Percentiles rank a stretch among this genome's conserved stretches.
Conservation (phyloP, 2,113 vertebrate genomes). For the Ivindomyrus marchei region DNA sequence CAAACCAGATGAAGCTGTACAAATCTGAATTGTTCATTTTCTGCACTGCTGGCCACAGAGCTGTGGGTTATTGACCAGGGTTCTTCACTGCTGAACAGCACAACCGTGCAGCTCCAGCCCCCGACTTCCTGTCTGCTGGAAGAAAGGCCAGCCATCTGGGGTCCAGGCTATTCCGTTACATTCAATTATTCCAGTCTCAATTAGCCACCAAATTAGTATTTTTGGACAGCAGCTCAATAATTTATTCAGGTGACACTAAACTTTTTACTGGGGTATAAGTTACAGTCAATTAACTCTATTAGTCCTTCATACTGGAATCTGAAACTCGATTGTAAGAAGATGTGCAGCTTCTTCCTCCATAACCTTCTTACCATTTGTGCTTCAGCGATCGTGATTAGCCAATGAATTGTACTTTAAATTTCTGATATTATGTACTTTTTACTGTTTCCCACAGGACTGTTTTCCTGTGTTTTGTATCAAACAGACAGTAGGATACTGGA, state of each 20-base stretch:
- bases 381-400: not conserved
- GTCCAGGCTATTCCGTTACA: not conserved
- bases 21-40: not conserved
- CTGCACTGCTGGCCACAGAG: not conserved
- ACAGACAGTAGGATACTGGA: not conserved
- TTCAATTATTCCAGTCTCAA: constrained; percentile 5
- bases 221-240: constrained; percentile 7
- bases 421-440: not conserved
- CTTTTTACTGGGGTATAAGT: constrained; percentile 13
- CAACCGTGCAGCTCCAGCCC: not conserved
- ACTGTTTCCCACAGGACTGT: not conserved
- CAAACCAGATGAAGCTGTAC: not conserved
- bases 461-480: not conserved
- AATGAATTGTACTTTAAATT: not conserved
- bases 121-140: not conserved
- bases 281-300: constrained; percentile 16
- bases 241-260: constrained; percentile 14
- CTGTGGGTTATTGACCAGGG: not conserved
- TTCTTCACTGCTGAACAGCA: not conserved
- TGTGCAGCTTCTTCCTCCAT: not conserved
- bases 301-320: not conserved
- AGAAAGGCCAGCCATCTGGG: not conserved
- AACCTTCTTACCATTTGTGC: not conserved
- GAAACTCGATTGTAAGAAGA: not conserved
- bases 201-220: constrained; percentile 14